Conservation (phyloP, 2,113 vertebrate species). For the Microcebus murinus region DNA sequence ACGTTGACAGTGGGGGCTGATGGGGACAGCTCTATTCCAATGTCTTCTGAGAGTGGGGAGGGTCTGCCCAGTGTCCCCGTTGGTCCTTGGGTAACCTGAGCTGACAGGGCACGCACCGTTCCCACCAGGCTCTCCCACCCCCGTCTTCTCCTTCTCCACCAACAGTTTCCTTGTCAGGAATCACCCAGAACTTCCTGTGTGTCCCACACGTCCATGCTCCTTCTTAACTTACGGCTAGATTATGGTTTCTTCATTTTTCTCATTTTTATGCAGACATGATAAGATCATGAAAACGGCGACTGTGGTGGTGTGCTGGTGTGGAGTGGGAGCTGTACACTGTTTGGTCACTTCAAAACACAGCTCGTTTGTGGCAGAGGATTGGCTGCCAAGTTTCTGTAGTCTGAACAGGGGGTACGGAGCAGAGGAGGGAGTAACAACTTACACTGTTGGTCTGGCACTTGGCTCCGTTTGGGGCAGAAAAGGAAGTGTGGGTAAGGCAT, state of each 20-base stretch:
- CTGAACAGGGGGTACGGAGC: background rate
- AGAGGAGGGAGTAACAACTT: background rate
- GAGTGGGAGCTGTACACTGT: too few species aligned
- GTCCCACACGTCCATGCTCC: rapidly evolving
- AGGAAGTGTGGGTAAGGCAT: background rate
- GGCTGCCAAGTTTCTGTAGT: background rate
- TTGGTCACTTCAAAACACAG: background rate
- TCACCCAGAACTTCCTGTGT: background rate
- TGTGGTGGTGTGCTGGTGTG: background rate
- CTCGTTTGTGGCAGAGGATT: background rate
- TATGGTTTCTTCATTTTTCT: background rate
- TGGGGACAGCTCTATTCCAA: background rate
- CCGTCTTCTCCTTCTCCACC: background rate
- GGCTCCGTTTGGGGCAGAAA: background rate
- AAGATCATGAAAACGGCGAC: background rate
- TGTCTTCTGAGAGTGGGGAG: background rate
- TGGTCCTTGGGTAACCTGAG: background rate
- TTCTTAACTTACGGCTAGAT: background rate
- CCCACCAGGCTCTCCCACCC: background rate
- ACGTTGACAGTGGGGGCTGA: rapidly evolving
- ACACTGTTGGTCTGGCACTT: background rate
- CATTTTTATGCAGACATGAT: too few species aligned
- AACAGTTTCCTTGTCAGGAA: background rate
- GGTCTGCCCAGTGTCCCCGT: rapidly evolving
- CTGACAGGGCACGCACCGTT: rapidly evolving